Percentiles rank a stretch among this genome's conserved stretches.
phyloP scores from a whole-genome alignment of 1,140 invertebrate species.

The Drosophila sproati region DNA sequence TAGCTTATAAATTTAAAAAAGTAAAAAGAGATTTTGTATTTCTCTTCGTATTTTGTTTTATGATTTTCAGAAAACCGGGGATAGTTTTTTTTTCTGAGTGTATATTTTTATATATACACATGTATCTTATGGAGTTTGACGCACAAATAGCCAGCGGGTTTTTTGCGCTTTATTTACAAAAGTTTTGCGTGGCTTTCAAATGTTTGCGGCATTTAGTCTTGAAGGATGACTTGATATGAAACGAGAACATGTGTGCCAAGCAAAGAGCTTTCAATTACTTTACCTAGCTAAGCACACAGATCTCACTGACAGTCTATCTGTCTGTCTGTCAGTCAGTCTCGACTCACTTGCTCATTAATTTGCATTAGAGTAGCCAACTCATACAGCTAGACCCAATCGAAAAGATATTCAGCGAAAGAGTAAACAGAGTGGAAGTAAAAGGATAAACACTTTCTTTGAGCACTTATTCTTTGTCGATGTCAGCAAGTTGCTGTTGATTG shows the following conservation, averaged over 20 bases:
- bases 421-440: too few species aligned
- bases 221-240: neutral
- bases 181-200: slow-evolving; percentile 37
- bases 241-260: neutral
- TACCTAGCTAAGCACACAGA: neutral
- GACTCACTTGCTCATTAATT: neutral
- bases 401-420: too few species aligned
- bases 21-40: too few species aligned
- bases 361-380: neutral
- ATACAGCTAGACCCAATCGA: too few species aligned
- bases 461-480: too few species aligned
- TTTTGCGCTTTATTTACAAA: slow-evolving; percentile 26
- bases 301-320: neutral
- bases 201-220: slow-evolving; percentile 1
- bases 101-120: too few species aligned
- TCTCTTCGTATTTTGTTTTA: too few species aligned
- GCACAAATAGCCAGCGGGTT: slow-evolving; percentile 64
- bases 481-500: too few species aligned
- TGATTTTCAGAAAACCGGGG: too few species aligned
- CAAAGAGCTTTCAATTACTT: slow-evolving; percentile 22
- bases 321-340: neutral
- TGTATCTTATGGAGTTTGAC: slow-evolving; percentile 16
- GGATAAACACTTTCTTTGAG: too few species aligned
- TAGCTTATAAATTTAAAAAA: too few species aligned
- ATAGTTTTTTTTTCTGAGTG: too few species aligned